Evolutionary conservation across 2,113 vertebrate genomes (phyloP).

Genomic region (Chionodraco myersi): DNA sequence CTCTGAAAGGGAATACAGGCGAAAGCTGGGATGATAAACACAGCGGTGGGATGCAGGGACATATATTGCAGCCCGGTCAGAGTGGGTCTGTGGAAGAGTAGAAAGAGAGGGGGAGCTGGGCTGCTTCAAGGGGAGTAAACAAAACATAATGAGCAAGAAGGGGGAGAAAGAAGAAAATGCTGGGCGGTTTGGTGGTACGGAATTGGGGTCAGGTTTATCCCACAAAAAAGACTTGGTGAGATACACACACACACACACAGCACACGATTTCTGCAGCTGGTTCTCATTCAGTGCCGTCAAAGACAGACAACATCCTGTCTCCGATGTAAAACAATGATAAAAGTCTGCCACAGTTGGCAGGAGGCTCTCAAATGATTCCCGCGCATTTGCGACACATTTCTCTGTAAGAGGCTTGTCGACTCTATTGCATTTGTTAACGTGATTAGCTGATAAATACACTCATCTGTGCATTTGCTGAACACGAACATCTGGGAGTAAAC

Average conservation of each 20-base stretch:
- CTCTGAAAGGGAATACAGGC: constrained; percentile 60
- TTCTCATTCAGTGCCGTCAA: constrained; percentile 69
- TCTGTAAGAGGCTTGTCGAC: background rate
- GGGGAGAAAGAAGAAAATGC: constrained; percentile 46
- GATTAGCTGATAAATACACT: constrained; percentile 33
- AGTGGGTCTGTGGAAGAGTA: constrained; percentile 49
- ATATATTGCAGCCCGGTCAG: constrained; percentile 66
- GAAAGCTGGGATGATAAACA: constrained; percentile 70
- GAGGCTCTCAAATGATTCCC: constrained; percentile 8
- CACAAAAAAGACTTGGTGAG: constrained; percentile 72
- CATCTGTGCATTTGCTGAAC: constrained; percentile 15
- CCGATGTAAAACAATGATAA: constrained; percentile 73
- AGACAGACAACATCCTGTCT: constrained; percentile 80
- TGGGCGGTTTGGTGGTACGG: constrained; percentile 59
- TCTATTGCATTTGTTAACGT: background rate
- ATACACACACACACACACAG: constrained; percentile 28
- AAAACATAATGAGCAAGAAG: constrained; percentile 76
- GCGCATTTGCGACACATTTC: background rate
- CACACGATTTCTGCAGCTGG: constrained; percentile 86
- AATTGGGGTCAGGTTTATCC: constrained; percentile 84
- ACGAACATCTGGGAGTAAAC: constrained; percentile 47
- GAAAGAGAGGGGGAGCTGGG: constrained; percentile 13
- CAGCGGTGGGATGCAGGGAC: constrained; percentile 58
- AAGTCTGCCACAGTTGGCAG: constrained; percentile 54
- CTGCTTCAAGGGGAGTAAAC: constrained; percentile 77